Percentiles rank a stretch among this genome's conserved stretches.
phyloP scores from a whole-genome alignment of 2,888 invertebrate species.

The Apotomis turbidana region DNA sequence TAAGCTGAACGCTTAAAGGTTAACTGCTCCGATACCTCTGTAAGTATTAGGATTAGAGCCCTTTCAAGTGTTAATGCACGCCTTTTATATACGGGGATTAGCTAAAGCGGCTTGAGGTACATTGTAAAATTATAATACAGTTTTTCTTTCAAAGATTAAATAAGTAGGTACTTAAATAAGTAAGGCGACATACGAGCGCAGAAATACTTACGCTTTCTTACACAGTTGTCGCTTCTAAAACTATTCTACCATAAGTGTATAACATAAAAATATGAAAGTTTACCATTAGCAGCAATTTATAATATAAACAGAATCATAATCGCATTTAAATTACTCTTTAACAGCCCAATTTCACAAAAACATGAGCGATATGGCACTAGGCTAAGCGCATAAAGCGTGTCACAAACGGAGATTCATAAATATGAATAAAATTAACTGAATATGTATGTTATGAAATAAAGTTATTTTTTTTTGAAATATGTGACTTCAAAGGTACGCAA shows the following conservation, averaged over 20 bases:
- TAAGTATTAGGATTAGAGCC: conserved; percentile 15
- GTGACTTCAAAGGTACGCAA: no score
- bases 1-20: conserved; percentile 20
- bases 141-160: no score
- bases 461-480: no score
- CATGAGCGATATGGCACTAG: not conserved
- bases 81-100: not conserved
- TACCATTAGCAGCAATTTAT: not conserved
- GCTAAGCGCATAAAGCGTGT: no score
- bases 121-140: no score
- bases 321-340: conserved; percentile 22
- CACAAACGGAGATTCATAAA: no score
- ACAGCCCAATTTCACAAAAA: conserved; percentile 4
- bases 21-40: conserved; percentile 7
- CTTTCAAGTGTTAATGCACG: conserved; percentile 22
- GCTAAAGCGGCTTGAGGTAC: conserved; percentile 7
- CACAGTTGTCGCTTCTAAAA: not conserved
- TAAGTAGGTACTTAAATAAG: no score
- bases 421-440: no score
- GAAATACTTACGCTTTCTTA: no score
- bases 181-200: no score
- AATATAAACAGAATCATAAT: not conserved
- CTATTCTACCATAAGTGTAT: not conserved
- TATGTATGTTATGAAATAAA: no score
- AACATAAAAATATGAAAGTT: conserved; percentile 13